Evolutionary conservation across 2,113 vertebrate genomes (phyloP).

Genomic region (Hippoglossus stenolepis): DNA sequence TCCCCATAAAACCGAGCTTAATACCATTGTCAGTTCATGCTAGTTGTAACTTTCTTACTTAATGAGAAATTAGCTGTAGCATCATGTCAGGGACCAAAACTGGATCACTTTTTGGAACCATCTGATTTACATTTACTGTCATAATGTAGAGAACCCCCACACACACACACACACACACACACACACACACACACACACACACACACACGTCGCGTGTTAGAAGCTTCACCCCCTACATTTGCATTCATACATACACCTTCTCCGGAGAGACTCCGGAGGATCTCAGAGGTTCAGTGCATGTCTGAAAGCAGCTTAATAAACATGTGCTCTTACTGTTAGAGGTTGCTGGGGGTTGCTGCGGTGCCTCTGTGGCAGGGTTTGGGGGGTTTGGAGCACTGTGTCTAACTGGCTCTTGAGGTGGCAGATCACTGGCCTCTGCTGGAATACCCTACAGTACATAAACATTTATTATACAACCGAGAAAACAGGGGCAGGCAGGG

Average conservation of each 20-base stretch:
- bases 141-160: too few relatives aligned
- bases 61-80: not conserved
- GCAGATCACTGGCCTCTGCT: conserved; percentile 64
- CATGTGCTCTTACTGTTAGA: conserved; percentile 36
- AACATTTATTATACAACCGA: conserved; percentile 3
- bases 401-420: conserved; percentile 56
- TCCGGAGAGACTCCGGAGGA: too few relatives aligned
- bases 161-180: too few relatives aligned
- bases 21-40: too few relatives aligned
- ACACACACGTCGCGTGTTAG: too few relatives aligned
- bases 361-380: conserved; percentile 56
- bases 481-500: not conserved
- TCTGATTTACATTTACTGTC: not conserved
- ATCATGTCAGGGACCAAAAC: not conserved
- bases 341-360: conserved; percentile 61
- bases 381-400: conserved; percentile 44
- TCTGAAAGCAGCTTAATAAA: not conserved
- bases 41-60: not conserved
- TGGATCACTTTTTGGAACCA: not conserved
- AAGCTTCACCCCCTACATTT: too few relatives aligned
- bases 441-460: conserved; percentile 74
- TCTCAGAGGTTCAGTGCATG: too few relatives aligned
- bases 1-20: too few relatives aligned
- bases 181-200: too few relatives aligned
- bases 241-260: not conserved